A percentile compares a stretch with the other conserved stretches of the same genome.
These are phyloP conservation scores for Apoda limacodes DNA, from an alignment of 2,888 invertebrate genomes.

Conservation along the genomic window DNA sequence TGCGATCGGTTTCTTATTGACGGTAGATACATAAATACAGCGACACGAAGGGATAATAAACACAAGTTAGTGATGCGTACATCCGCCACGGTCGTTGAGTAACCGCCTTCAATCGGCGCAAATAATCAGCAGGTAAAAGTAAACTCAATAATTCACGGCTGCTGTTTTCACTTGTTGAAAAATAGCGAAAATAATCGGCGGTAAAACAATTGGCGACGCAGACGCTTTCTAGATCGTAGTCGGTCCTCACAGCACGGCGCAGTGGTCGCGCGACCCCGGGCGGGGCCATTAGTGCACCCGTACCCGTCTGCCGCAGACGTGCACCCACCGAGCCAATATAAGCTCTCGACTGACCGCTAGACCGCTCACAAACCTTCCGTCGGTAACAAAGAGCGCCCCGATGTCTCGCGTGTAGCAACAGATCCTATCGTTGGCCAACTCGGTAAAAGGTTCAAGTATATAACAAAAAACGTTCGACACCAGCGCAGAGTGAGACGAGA, in stretches of 20 bases:
- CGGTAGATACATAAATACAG: slow-evolving; percentile 1
- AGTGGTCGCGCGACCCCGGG: slow-evolving; percentile 36
- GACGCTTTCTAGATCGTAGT: slow-evolving; percentile 49
- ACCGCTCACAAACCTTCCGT: slow-evolving; percentile 19
- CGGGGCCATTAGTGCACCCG: slow-evolving; percentile 29
- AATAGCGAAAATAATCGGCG: slow-evolving; percentile 43
- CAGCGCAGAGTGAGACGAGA: slow-evolving; percentile 37
- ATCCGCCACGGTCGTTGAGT: slow-evolving; percentile 26
- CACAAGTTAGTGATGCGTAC: slow-evolving; percentile 6
- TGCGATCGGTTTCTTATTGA: too few species aligned
- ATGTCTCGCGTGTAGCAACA: slow-evolving; percentile 31
- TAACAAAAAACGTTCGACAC: slow-evolving; percentile 41
- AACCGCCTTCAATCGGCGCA: slow-evolving; percentile 31
- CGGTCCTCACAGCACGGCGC: slow-evolving; percentile 23
- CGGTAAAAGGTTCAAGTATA: slow-evolving; percentile 52
- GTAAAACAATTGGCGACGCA: slow-evolving; percentile 35
- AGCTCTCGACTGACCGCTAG: slow-evolving; percentile 27
- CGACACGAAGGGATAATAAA: slow-evolving; percentile 5
- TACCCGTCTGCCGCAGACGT: slow-evolving; percentile 22
- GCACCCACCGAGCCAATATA: slow-evolving; percentile 35
- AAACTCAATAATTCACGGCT: slow-evolving; percentile 42
- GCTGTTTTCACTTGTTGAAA: slow-evolving; percentile 44
- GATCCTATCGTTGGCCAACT: slow-evolving; percentile 31
- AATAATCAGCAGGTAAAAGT: too few species aligned
- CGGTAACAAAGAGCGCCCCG: slow-evolving; percentile 15